These are phyloP conservation scores for Protophormia terraenovae DNA, from an alignment of 2,888 invertebrate species.

Conservation along the genomic window DNA sequence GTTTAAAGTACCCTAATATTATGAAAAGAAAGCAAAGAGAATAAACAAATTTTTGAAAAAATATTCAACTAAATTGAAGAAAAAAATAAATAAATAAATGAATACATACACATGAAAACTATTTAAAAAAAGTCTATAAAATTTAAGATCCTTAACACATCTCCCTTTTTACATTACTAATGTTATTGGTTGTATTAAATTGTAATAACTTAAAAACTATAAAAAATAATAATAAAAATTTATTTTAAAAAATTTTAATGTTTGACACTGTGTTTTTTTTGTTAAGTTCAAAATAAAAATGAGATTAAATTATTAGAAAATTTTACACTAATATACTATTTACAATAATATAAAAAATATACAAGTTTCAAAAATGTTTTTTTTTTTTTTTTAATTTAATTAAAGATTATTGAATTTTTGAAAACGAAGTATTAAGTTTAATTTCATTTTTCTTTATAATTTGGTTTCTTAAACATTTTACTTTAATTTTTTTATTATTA, in stretches of 20 bases:
- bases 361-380: slow-evolving; percentile 31
- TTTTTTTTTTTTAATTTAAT: neutral
- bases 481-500: neutral
- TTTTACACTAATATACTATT: slow-evolving; percentile 50
- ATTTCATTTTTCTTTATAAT: neutral
- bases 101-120: too few relatives aligned
- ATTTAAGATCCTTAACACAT: too few relatives aligned
- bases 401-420: neutral
- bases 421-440: neutral
- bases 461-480: slow-evolving; percentile 6
- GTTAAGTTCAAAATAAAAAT: slow-evolving; percentile 1
- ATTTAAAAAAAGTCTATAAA: too few relatives aligned
- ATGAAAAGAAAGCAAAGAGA: too few relatives aligned
- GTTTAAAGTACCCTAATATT: too few relatives aligned
- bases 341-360: slow-evolving; percentile 56
- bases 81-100: too few relatives aligned
- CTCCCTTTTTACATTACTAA: too few relatives aligned
- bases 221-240: neutral
- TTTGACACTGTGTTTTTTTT: slow-evolving; percentile 48
- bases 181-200: too few relatives aligned
- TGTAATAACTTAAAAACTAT: neutral
- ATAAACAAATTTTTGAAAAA: too few relatives aligned
- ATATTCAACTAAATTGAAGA: too few relatives aligned
- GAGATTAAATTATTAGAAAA: slow-evolving; percentile 33
- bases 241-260: neutral